phyloP scores from a whole-genome alignment of 2,888 invertebrate species.

The Habroteleia sp. region DNA sequence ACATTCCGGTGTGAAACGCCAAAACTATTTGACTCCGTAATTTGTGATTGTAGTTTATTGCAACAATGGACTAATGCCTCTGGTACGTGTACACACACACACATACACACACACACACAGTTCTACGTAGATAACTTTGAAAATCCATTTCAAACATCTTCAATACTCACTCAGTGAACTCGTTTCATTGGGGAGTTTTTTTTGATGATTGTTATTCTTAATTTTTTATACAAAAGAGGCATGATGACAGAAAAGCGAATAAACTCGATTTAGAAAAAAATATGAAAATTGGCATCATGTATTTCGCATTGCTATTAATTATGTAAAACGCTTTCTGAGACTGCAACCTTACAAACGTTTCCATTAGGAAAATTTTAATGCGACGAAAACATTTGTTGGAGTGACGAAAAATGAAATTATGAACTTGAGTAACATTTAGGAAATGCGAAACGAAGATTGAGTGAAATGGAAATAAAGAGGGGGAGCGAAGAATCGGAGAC shows the following conservation, averaged over 20 bases:
- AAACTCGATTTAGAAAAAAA: too few species aligned
- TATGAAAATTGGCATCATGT: conserved; percentile 8
- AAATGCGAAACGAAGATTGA: conserved; percentile 52
- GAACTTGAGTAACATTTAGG: conserved; percentile 30
- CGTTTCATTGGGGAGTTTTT: background rate
- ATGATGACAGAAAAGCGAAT: too few species aligned
- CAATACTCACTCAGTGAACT: conserved; percentile 9
- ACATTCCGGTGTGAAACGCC: conserved; percentile 80
- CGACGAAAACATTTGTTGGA: conserved; percentile 37
- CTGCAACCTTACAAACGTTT: conserved; percentile 6
- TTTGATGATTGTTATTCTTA: conserved; percentile 4
- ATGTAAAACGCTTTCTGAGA: conserved; percentile 23
- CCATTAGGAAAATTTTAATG: conserved; percentile 41
- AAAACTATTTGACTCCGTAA: conserved; percentile 81
- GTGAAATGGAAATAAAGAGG: conserved; percentile 59
- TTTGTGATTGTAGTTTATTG: conserved; percentile 81
- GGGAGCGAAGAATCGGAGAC: conserved; percentile 53
- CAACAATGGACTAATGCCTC: conserved; percentile 76
- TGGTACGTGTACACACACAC: conserved; percentile 55
- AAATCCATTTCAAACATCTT: conserved; percentile 56
- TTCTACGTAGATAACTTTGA: conserved; percentile 45
- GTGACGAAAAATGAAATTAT: conserved; percentile 49
- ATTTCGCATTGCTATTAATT: conserved; percentile 12
- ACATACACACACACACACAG: too few species aligned
- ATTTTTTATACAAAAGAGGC: too few species aligned